Evolutionary conservation across 2,113 vertebrate species (phyloP).

Genomic region (Connochaetes taurinus): DNA sequence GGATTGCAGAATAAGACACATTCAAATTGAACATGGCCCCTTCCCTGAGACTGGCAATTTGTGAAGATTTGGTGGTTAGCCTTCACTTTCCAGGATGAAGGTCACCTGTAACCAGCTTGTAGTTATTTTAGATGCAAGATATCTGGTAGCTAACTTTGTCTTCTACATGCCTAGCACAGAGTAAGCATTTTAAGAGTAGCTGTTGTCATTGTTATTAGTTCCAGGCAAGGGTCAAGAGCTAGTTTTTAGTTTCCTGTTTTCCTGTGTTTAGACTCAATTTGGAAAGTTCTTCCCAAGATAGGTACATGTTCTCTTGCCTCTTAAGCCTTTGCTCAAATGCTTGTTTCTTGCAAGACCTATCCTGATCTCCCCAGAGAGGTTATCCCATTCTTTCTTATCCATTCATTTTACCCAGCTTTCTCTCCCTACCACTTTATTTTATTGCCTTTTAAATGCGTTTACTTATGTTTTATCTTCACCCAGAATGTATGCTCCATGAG

Average conservation of each 20-base stretch:
- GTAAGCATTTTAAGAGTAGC: neutral
- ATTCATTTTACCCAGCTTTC: neutral
- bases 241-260: neutral
- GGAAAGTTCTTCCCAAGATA: neutral
- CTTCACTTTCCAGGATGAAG: neutral
- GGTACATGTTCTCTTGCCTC: neutral
- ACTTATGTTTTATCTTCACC: neutral
- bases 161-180: neutral
- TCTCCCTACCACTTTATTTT: neutral
- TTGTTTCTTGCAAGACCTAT: neutral
- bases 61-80: neutral
- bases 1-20: neutral
- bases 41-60: neutral
- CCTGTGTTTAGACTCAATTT: neutral
- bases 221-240: neutral
- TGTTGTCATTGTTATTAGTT: neutral
- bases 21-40: neutral
- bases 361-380: neutral
- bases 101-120: neutral
- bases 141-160: neutral
- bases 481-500: neutral
- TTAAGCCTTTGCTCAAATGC: neutral
- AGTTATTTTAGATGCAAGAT: neutral
- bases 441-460: neutral
- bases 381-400: neutral